Conservation (phyloP, 2,797 vertebrate genomes). For the Esox masquinongy region DNA sequence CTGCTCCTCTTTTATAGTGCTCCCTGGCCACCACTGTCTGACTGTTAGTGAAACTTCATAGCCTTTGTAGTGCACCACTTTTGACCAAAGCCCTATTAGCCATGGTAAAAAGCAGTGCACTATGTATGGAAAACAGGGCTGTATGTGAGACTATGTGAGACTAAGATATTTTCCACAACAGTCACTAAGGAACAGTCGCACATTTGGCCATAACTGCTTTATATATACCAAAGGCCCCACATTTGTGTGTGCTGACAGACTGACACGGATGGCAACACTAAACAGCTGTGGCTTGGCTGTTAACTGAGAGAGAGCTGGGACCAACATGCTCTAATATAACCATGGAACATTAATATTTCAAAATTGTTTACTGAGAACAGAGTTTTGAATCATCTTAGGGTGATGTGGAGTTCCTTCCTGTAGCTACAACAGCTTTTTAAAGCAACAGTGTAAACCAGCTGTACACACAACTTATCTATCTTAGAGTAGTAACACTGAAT, state of each 20-base stretch:
- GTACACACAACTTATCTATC: not conserved
- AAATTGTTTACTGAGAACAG: slow-evolving; percentile 9
- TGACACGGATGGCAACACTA: not conserved
- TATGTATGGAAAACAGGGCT: not conserved
- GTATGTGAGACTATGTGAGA: slow-evolving; percentile 14
- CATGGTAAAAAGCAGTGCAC: not conserved
- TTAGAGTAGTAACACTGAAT: not conserved
- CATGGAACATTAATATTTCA: slow-evolving; percentile 6
- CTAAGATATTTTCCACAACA: not conserved
- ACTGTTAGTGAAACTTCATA: not conserved
- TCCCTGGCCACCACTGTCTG: not conserved
- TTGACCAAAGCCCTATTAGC: not conserved
- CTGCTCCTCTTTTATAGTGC: not conserved
- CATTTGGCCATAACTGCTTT: not conserved
- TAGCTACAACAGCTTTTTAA: not conserved
- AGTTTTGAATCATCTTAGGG: slow-evolving; percentile 3
- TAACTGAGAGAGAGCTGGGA: not conserved
- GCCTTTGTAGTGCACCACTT: not conserved
- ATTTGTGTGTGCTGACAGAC: not conserved
- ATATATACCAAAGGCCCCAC: not conserved
- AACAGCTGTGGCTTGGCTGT: slow-evolving; percentile 3
- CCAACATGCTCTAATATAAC: not conserved
- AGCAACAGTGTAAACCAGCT: not conserved
- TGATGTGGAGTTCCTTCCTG: slow-evolving; percentile 3
- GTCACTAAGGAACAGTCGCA: not conserved